Evolutionary conservation across 1,140 invertebrate genomes (phyloP).

Genomic region (Dreissena polymorpha): DNA sequence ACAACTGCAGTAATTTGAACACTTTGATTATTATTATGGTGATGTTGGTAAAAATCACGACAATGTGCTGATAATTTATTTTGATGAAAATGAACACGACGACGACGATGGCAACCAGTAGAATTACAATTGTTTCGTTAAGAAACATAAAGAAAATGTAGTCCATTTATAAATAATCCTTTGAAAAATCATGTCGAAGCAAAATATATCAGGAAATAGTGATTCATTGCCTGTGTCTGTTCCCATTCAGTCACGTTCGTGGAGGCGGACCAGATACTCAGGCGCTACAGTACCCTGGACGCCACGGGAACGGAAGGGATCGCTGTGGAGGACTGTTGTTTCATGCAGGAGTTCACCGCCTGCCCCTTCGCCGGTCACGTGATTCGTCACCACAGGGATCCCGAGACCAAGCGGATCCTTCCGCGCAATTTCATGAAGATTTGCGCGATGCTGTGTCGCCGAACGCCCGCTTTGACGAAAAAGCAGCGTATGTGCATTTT

Average conservation of each 20-base stretch:
- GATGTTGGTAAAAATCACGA: too few species aligned
- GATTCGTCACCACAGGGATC: slow-evolving; percentile 58
- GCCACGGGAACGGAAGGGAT: slow-evolving; percentile 64
- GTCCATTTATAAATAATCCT: too few species aligned
- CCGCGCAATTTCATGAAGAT: slow-evolving; percentile 64
- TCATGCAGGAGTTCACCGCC: slow-evolving; percentile 67
- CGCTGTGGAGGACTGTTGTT: slow-evolving; percentile 55
- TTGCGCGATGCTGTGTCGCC: slow-evolving; percentile 61
- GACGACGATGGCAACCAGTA: too few species aligned
- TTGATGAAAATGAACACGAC: too few species aligned
- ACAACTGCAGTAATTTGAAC: too few species aligned
- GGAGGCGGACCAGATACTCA: slow-evolving; percentile 61
- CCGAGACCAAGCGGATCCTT: slow-evolving; percentile 53
- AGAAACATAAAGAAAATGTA: too few species aligned
- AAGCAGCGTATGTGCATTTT: slow-evolving; percentile 64
- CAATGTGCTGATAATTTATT: too few species aligned
- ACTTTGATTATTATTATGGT: too few species aligned
- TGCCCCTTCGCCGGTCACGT: slow-evolving; percentile 64
- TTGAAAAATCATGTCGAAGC: too few species aligned
- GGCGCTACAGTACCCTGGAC: slow-evolving; percentile 63
- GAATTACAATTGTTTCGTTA: too few species aligned
- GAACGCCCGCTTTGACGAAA: slow-evolving; percentile 59
- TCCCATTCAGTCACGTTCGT: slow-evolving; percentile 62
- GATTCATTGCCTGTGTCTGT: too few species aligned
- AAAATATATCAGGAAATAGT: too few species aligned